Percentiles rank a stretch among this genome's conserved stretches.
Conservation (phyloP, 2,797 vertebrate genomes). For the Melanotaenia pygmaea region DNA sequence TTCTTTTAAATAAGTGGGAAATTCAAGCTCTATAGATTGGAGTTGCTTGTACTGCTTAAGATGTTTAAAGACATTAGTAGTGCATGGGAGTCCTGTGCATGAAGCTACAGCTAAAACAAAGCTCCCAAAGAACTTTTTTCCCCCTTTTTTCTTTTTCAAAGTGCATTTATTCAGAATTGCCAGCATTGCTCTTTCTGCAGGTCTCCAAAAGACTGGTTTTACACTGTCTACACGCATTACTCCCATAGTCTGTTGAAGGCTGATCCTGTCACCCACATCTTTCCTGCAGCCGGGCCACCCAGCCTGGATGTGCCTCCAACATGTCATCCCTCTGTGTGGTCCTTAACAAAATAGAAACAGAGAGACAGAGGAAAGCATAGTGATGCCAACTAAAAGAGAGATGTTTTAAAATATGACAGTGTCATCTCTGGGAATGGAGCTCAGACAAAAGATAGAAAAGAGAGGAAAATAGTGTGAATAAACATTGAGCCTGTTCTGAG, state of each 20-base stretch:
- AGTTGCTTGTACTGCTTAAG: slow-evolving; percentile 59
- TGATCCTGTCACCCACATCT: slow-evolving; percentile 85
- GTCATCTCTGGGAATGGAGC: slow-evolving; percentile 81
- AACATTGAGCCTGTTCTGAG: slow-evolving; percentile 45
- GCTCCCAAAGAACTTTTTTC: slow-evolving; percentile 70
- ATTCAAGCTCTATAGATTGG: slow-evolving; percentile 56
- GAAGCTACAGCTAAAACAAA: slow-evolving; percentile 71
- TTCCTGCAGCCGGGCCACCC: slow-evolving; percentile 85
- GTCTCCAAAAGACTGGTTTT: slow-evolving; percentile 84
- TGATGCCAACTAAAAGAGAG: slow-evolving; percentile 81
- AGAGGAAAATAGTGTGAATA: slow-evolving; percentile 37
- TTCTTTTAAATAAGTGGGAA: slow-evolving; percentile 58
- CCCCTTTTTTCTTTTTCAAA: slow-evolving; percentile 46
- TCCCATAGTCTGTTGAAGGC: slow-evolving; percentile 81
- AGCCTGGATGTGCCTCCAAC: slow-evolving; percentile 83
- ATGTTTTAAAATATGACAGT: slow-evolving; percentile 86
- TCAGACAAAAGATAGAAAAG: slow-evolving; percentile 29
- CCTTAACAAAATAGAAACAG: slow-evolving; percentile 81
- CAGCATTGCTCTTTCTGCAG: slow-evolving; percentile 80
- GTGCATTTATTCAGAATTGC: slow-evolving; percentile 82
- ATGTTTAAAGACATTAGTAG: slow-evolving; percentile 75
- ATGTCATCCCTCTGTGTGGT: slow-evolving; percentile 89
- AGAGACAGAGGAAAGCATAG: slow-evolving; percentile 75
- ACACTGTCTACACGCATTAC: slow-evolving; percentile 88
- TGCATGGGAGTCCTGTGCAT: slow-evolving; percentile 72